Evolutionary conservation across 1,140 invertebrate genomes (phyloP).

Genomic region (Anthonomus grandis): DNA sequence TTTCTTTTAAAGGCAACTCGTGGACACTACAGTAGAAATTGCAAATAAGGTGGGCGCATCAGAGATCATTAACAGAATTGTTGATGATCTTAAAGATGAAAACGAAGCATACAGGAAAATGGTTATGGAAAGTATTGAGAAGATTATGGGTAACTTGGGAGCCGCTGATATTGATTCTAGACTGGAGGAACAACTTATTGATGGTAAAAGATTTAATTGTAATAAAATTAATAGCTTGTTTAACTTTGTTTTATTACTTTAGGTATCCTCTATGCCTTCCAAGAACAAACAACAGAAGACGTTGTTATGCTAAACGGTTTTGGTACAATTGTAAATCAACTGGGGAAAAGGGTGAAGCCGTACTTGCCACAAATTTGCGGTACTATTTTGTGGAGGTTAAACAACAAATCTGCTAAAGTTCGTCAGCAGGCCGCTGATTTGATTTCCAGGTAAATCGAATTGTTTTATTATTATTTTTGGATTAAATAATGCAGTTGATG

Average conservation of each 20-base stretch:
- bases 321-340: slow-evolving; percentile 96
- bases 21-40: slow-evolving; percentile 99
- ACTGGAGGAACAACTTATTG: slow-evolving; percentile 97
- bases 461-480: too few relatives aligned
- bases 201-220: slow-evolving; percentile 58
- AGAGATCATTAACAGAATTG: slow-evolving; percentile 97
- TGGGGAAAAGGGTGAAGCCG: slow-evolving; percentile 96
- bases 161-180: slow-evolving; percentile 97
- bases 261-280: slow-evolving; percentile 94
- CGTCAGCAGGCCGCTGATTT: slow-evolving; percentile 98
- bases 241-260: slow-evolving; percentile 4
- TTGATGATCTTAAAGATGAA: slow-evolving; percentile 99
- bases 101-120: slow-evolving; percentile 99
- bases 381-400: slow-evolving; percentile 98
- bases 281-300: slow-evolving; percentile 99
- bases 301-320: slow-evolving; percentile 99
- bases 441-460: slow-evolving; percentile 72
- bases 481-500: too few relatives aligned
- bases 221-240: neutral
- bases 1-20: slow-evolving; percentile 82
- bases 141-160: slow-evolving; percentile 96
- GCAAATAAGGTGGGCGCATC: slow-evolving; percentile 99
- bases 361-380: slow-evolving; percentile 99
- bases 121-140: slow-evolving; percentile 99
- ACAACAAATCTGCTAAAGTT: slow-evolving; percentile 99